Percentiles rank a stretch among this genome's conserved stretches.
Evolutionary conservation across 2,113 vertebrate species (phyloP).

Genomic region (Ondatra zibethicus): DNA sequence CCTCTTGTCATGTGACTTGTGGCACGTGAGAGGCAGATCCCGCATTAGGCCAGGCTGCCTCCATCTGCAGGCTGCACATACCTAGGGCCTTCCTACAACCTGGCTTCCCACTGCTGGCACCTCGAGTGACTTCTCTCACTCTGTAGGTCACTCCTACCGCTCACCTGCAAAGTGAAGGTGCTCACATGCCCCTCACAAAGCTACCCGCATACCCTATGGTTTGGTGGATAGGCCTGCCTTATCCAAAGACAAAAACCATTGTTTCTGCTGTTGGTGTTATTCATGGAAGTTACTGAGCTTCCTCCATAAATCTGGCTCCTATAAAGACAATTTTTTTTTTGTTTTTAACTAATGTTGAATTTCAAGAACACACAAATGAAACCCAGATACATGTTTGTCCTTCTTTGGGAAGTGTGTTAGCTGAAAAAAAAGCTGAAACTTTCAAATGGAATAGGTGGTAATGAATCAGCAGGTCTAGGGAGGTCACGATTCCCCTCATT

Average conservation of each 20-base stretch:
- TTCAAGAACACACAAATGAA: background rate
- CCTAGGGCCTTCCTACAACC: background rate
- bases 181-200: fast-evolving
- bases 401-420: background rate
- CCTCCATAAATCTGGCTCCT: background rate
- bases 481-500: background rate
- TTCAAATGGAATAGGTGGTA: background rate
- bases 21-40: background rate
- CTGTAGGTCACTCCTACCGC: background rate
- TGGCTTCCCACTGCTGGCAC: background rate
- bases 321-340: background rate
- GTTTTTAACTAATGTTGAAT: background rate
- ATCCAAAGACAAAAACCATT: background rate
- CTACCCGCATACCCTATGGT: background rate
- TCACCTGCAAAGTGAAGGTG: background rate
- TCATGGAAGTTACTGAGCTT: background rate
- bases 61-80: too few species aligned
- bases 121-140: background rate
- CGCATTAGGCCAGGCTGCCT: fast-evolving
- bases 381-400: background rate
- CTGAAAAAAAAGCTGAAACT: background rate
- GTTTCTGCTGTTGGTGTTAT: background rate
- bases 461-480: background rate
- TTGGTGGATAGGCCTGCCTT: background rate
- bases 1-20: background rate